Conservation (phyloP, 2,888 invertebrate species). For the Pecten maximus region DNA sequence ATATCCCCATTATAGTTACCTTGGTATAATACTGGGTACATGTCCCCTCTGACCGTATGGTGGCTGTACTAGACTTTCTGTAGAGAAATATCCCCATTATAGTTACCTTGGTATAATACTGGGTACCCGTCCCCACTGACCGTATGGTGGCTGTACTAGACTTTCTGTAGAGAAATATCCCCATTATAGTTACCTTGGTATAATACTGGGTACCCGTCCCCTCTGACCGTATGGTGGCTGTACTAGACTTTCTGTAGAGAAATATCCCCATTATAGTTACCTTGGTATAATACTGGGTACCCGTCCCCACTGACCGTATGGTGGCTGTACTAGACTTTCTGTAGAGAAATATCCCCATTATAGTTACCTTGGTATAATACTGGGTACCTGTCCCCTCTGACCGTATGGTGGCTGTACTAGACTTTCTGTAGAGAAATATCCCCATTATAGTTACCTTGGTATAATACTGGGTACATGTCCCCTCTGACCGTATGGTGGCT, state of each 20-base stretch:
- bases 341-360: too few species aligned
- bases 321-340: not conserved
- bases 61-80: not conserved
- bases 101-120: constrained; percentile 12
- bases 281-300: constrained; percentile 16
- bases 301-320: not conserved
- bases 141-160: not conserved
- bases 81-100: not conserved
- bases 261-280: not conserved
- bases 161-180: too few species aligned
- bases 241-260: not conserved
- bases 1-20: not conserved
- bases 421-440: too few species aligned
- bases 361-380: constrained; percentile 5
- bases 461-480: constrained; percentile 9
- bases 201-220: constrained; percentile 21
- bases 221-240: constrained; percentile 1
- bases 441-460: not conserved
- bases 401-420: not conserved
- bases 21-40: not conserved
- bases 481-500: not conserved
- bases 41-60: not conserved
- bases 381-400: constrained; percentile 10
- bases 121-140: not conserved
- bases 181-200: not conserved